phyloP scores from a whole-genome alignment of 2,113 vertebrate species.

The Chelonoidis abingdonii region DNA sequence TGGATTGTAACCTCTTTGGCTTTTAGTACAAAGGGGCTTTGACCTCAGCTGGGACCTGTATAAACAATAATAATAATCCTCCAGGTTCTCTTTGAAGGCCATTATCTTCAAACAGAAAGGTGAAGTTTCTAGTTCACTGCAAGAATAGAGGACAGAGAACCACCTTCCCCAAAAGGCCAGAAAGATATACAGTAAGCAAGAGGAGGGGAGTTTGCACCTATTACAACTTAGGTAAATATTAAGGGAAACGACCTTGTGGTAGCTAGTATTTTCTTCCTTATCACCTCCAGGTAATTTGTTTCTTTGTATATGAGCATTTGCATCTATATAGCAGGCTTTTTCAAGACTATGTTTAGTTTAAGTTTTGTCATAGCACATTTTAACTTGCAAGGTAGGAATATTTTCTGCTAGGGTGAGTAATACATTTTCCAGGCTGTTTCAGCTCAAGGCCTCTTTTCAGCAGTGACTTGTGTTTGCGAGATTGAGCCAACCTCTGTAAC shows the following conservation, averaged over 20 bases:
- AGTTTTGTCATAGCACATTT: constrained; percentile 77
- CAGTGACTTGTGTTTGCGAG: constrained; percentile 83
- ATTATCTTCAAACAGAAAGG: background rate
- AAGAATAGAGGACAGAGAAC: constrained; percentile 22
- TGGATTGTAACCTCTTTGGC: background rate
- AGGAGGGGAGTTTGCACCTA: constrained; percentile 28
- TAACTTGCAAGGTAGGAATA: constrained; percentile 77
- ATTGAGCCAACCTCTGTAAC: constrained; percentile 83
- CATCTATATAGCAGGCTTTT: constrained; percentile 70
- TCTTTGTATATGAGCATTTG: constrained; percentile 60
- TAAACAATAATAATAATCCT: background rate
- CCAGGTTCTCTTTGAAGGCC: constrained; percentile 1
- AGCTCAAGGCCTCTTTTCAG: constrained; percentile 86
- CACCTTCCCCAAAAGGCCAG: background rate
- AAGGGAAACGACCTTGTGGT: constrained; percentile 56
- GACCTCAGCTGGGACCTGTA: background rate
- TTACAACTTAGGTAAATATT: constrained; percentile 49
- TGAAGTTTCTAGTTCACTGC: constrained; percentile 26
- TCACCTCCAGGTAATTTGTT: constrained; percentile 73
- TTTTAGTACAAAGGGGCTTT: background rate
- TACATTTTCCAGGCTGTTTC: constrained; percentile 88
- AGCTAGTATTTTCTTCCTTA: constrained; percentile 61
- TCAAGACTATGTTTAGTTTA: constrained; percentile 75
- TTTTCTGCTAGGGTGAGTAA: constrained; percentile 81
- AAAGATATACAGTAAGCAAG: constrained; percentile 21